Conservation (phyloP, 2,113 vertebrate genomes). For the Halichoerus grypus region DNA sequence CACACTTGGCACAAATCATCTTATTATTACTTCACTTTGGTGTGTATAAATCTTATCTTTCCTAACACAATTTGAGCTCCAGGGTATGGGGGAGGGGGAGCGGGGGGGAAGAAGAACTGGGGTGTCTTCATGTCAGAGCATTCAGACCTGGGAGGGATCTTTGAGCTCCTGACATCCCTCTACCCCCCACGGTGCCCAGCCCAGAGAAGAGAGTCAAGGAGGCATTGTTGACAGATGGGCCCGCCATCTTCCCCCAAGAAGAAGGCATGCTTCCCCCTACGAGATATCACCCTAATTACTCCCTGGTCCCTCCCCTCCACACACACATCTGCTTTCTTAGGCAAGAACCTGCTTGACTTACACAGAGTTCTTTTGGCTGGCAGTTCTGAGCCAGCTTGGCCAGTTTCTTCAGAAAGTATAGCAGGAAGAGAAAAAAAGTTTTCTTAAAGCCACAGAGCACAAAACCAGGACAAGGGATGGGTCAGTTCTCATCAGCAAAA, state of each 20-base stretch:
- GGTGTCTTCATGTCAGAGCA: constrained; percentile 34
- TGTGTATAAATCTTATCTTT: constrained; percentile 71
- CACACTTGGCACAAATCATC: constrained; percentile 77
- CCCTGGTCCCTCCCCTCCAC: constrained; percentile 20
- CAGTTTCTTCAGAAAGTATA: constrained; percentile 68
- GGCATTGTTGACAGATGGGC: constrained; percentile 63
- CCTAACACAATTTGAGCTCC: constrained; percentile 63
- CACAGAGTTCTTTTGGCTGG: constrained; percentile 59
- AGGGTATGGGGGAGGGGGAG: constrained; percentile 23
- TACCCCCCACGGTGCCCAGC: constrained; percentile 59
- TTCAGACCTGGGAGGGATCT: constrained; percentile 19
- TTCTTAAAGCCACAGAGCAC: constrained; percentile 64
- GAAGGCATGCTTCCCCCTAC: neutral
- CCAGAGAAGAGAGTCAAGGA: neutral
- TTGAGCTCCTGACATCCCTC: neutral
- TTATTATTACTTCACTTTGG: constrained; percentile 72
- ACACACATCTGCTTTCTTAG: constrained; percentile 70
- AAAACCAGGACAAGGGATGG: neutral
- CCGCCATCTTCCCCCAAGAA: neutral
- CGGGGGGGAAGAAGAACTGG: neutral
- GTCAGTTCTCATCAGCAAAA: neutral
- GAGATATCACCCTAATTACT: constrained; percentile 36
- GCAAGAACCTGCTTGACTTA: constrained; percentile 76
- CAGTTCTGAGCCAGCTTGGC: constrained; percentile 59
- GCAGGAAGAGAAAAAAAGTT: constrained; percentile 21